These are phyloP conservation scores for Protodeltote pygarga DNA, from an alignment of 2,888 invertebrate species.

Conservation along the genomic window DNA sequence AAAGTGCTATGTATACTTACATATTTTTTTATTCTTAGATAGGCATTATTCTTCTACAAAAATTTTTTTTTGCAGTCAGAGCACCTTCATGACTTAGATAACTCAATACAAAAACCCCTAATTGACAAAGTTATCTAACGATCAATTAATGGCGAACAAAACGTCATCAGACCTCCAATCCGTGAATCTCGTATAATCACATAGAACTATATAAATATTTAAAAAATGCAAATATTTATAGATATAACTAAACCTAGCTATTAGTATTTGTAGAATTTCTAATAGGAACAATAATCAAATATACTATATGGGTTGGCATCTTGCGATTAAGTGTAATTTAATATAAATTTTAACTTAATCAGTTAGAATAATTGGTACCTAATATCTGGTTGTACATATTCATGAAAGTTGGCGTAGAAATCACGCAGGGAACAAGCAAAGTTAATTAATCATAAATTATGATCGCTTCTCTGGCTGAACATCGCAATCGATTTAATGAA, in stretches of 20 bases:
- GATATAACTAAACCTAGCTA: too few relatives aligned
- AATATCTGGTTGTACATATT: slow-evolving; percentile 29
- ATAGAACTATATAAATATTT: too few relatives aligned
- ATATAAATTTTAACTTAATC: slow-evolving; percentile 29
- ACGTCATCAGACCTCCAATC: slow-evolving; percentile 46
- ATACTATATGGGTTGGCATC: too few relatives aligned
- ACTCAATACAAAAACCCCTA: slow-evolving; percentile 22
- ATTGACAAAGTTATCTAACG: slow-evolving; percentile 40
- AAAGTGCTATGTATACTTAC: too few relatives aligned
- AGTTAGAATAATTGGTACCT: slow-evolving; percentile 27
- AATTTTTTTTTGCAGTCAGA: too few relatives aligned
- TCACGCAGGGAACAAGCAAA: slow-evolving; percentile 53
- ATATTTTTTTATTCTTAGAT: too few relatives aligned
- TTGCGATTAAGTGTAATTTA: slow-evolving; percentile 8
- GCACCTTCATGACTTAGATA: slow-evolving; percentile 7
- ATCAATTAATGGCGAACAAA: slow-evolving; percentile 59
- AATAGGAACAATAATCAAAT: too few relatives aligned
- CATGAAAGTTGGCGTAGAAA: slow-evolving; percentile 42
- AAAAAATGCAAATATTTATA: too few relatives aligned
- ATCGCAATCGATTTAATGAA: slow-evolving; percentile 66
- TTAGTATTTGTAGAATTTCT: too few relatives aligned
- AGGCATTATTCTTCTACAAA: too few relatives aligned
- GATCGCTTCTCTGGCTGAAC: slow-evolving; percentile 59
- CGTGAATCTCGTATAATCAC: background rate
- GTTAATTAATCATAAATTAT: slow-evolving; percentile 67